Base-by-base conservation (phyloP, 2,797 vertebrate genomes). In the Pseudochirops cupreus region DNA sequence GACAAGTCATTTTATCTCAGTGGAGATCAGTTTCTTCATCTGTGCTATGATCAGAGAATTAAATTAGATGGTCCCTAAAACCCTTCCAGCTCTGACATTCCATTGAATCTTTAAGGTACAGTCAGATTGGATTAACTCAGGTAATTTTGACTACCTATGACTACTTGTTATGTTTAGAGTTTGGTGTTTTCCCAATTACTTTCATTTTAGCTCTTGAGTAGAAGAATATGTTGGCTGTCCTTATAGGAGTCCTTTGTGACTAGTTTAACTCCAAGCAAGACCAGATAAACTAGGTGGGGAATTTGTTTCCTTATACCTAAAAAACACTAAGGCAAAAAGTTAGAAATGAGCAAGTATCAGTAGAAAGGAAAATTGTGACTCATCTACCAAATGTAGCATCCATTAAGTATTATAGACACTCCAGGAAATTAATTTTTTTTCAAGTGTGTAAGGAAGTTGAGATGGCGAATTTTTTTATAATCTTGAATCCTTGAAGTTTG, bases 141-240 rank as follows among this genome's bases (percentile, higher is more conserved):
- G 74, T 24, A 46, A 6, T 82, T 46, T 46, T 46, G 74, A 74
- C 6, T 16, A 0, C 13, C 82, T 39, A 0, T n/a, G 54, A n/a
- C 46, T 18, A 62, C 59, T 62, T 12, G 2, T 58, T 29, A n/a
- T 46, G 9, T 46, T 82, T 82, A 46, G 21, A 82, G 39, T 50
- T 33, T 24, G 0, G 11, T 54, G 39, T 74, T 93, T 50, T 52
- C 2, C 0, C 26, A 12, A 4, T 59, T 59, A 31, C 28, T 82
- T 53, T 96, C 14, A 93, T 0, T 67, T 94, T 92, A 21, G 39
- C 90, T 93, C 52, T n/a, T 91, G 29, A 96, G 50, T 92, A 92
- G 21, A 91, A 91, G 56, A 54, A 56, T 55, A 24, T 52, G 0
- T 0, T 52, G 16, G 39, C 0, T 91, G 56, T 74, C 90, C 12